These are phyloP conservation scores for Oryzias curvinotus DNA, from an alignment of 2,113 vertebrate genomes.

Conservation along the genomic window DNA sequence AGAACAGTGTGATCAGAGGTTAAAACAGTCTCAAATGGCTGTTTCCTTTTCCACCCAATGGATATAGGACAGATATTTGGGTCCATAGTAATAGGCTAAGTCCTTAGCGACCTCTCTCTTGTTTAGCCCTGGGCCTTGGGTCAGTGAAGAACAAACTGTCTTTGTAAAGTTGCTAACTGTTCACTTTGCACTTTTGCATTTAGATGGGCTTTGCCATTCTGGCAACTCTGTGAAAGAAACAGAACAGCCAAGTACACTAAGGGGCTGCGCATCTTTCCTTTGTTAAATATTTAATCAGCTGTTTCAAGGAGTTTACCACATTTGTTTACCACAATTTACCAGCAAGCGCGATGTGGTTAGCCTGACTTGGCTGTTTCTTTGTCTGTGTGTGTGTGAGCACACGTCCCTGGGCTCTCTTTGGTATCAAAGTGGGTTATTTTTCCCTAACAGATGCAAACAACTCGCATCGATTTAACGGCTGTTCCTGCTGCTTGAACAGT, in stretches of 20 bases:
- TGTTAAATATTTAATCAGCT: conserved; percentile 72
- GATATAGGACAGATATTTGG: conserved; percentile 73
- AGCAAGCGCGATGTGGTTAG: conserved; percentile 61
- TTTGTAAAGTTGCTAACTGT: conserved; percentile 71
- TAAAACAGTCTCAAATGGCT: conserved; percentile 65
- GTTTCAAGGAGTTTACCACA: conserved; percentile 63
- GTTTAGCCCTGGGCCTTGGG: conserved; percentile 71
- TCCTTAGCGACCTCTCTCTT: conserved; percentile 63
- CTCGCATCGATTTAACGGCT: conserved; percentile 65
- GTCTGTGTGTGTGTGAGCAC: conserved; percentile 18
- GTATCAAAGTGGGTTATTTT: conserved; percentile 63
- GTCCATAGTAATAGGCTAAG: conserved; percentile 59
- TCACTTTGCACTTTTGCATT: conserved; percentile 59
- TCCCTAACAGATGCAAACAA: conserved; percentile 59
- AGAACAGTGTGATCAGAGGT: conserved; percentile 63
- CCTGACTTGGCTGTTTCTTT: conserved; percentile 49
- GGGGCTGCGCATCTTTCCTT: conserved; percentile 41
- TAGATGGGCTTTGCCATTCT: conserved; percentile 34
- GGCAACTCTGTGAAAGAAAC: conserved; percentile 40
- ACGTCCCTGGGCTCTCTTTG: conserved; percentile 47
- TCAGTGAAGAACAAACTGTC: conserved; percentile 69
- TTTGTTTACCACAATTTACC: conserved; percentile 70
- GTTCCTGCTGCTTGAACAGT: conserved; percentile 38
- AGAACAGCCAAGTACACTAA: conserved; percentile 39
- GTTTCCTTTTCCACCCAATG: conserved; percentile 52